Base-by-base conservation (phyloP, 2,888 invertebrate genomes). In the Drosophila mimetica region DNA sequence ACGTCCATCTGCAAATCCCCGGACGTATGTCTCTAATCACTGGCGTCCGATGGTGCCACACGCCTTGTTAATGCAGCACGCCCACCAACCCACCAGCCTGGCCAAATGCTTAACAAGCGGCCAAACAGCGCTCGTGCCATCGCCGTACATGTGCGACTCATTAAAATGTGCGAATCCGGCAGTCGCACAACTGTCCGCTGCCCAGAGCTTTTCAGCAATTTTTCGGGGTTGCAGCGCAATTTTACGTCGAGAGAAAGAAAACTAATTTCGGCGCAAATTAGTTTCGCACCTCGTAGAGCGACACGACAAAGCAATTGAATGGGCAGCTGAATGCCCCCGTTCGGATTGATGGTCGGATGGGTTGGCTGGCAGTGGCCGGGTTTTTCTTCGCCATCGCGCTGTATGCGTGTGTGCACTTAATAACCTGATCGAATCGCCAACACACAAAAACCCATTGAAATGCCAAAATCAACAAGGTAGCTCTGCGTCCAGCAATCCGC, bases 191-290 rank as follows among this genome's bases (percentile, higher is more conserved):
- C 44, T 58, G 34, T n/a, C 34, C 34, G 36, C 37, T 37, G 37
- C 14, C 32, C 61, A 13, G 41, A 20, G 42, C 25, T 9, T 25
- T 37, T 41, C 20, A 39, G 59, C 59, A 20, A 34, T 53, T 51
- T 51, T 60, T 44, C 44, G 61, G 64, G 75, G 74, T 65, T 87
- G 88, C 79, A 69, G 63, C 71, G 67, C 66, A 75, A 71, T 79
- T 79, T 78, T 83, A 47, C 55, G 72, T 50, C 67, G 36, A 74
- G 67, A 73, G 78, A 87, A 85, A 87, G 84, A 85, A 85, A 85
- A 85, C 84, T 85, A 88, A 85, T 85, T 85, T 88, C 87, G 79
- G 89, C 79, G 87, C 87, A 85, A 85, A 85, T 85, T 85, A 86
- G 84, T 87, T 84, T 85, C 84, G 84, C 84, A 85, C 84, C 84